Conservation (phyloP, 1,140 invertebrate species). For the Panagrolaimus sp. region DNA sequence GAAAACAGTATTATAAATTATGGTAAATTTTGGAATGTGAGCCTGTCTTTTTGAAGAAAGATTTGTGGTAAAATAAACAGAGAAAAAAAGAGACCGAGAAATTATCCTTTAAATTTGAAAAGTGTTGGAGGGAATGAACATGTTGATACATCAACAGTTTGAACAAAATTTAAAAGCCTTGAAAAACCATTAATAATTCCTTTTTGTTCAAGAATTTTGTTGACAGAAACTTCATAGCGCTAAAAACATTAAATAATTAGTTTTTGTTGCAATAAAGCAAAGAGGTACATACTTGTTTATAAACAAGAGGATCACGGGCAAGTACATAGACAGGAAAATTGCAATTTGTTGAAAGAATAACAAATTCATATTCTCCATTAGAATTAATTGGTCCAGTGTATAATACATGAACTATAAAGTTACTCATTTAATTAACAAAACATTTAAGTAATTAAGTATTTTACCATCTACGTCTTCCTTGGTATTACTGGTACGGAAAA, state of each 20-base stretch:
- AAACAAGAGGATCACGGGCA: conserved; percentile 43
- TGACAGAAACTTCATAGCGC: conserved; percentile 38
- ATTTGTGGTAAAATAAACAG: conserved; percentile 4
- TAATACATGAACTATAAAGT: conserved; percentile 44
- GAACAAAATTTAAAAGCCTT: conserved; percentile 44
- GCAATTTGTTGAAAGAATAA: conserved; percentile 36
- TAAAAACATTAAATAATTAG: conserved; percentile 5
- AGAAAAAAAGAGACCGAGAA: conserved; percentile 1
- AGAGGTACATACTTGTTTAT: conserved; percentile 28
- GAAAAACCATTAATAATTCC: conserved; percentile 46
- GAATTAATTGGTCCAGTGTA: conserved; percentile 40
- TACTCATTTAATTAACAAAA: conserved; percentile 14
- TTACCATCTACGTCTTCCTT: conserved; percentile 48
- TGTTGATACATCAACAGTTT: conserved; percentile 39
- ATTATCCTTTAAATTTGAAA: conserved; percentile 35
- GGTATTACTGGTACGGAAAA: conserved; percentile 55
- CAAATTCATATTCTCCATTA: conserved; percentile 43
- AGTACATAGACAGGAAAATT: conserved; percentile 52
- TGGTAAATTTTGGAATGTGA: conserved; percentile 12
- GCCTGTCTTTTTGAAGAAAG: not conserved
- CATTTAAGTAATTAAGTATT: conserved; percentile 5
- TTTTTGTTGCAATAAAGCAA: conserved; percentile 17
- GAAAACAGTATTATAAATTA: too few species aligned
- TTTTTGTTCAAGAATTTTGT: conserved; percentile 45
- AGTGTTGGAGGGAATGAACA: conserved; percentile 46